Evolutionary conservation across 2,113 vertebrate genomes (phyloP), one percentile per base, ranked within the genome.

Genomic region (Megaceryle torquata): DNA sequence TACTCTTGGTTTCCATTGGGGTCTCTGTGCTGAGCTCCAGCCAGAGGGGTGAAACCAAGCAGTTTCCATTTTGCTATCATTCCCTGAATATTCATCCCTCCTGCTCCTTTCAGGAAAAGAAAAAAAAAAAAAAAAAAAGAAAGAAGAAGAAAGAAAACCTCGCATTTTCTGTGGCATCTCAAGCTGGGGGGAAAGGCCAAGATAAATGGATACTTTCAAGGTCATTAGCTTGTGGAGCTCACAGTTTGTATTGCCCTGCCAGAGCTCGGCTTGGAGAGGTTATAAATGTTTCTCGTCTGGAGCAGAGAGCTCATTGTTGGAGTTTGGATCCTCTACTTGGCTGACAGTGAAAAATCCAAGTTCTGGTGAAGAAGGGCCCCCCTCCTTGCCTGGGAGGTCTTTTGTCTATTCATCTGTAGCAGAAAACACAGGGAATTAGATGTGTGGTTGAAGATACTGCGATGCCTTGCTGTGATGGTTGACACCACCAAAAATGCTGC

Each of bases 171-270:
- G 88, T 96, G 97, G 92, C 96, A 96, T 96, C 96, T 98, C 97
- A 96, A 96, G 91, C 39, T 88, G 96, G 91, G 97, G 94, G 91
- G 61, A 97, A 98, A 98, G 96, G 97, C 96, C 71, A 44, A 97
- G 97, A 98, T 98, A 98, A 98, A 98, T 98, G 96, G 96, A 96
- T 97, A 96, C 94, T 95, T 98, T 98, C 97, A 97, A 98, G 97
- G 97, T 97, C 97, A 97, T 98, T 98, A 98, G 91, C 96, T 97
- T 92, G 92, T 95, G 89, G 94, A 97, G 95, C 89, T 97, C 94
- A 88, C 90, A 63, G 96, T 95, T 95, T 94, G 80, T 96, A 95
- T 96, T 19, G 13, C 93, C 89, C 85, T 97, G 96, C 97, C 98
- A 98, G 95, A 96, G 91, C 96, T 93, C 61, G 39, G 95, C 93